phyloP scores from a whole-genome alignment of 2,797 vertebrate genomes.

The Rhabdophis nuchalis region DNA sequence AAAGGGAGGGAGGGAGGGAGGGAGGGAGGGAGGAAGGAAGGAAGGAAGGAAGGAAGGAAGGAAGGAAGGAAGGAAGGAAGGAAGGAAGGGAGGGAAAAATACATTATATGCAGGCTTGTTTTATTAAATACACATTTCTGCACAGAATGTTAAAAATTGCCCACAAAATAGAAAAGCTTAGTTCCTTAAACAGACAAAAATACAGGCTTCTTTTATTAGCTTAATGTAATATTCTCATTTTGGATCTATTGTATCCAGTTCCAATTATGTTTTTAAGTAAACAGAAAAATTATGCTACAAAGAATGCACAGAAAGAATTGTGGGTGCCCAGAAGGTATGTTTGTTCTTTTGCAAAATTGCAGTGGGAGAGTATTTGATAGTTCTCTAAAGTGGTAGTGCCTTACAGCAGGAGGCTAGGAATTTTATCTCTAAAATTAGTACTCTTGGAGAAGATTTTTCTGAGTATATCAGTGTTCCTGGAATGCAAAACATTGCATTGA shows the following conservation, averaged over 20 bases:
- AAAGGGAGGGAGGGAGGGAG: too few species aligned
- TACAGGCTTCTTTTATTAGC: conserved; percentile 24
- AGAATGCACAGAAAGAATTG: conserved; percentile 14
- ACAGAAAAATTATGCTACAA: not conserved
- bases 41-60: too few species aligned
- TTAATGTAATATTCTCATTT: not conserved
- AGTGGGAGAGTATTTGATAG: not conserved
- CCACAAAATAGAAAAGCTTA: conserved; percentile 38
- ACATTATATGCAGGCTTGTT: conserved; percentile 32
- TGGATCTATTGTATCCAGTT: not conserved
- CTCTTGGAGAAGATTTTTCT: not conserved
- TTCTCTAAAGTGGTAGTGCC: not conserved
- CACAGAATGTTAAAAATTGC: not conserved
- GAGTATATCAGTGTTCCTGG: not conserved
- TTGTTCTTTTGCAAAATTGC: conserved; percentile 4
- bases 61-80: too few species aligned
- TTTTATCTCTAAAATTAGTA: not conserved
- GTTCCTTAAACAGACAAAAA: conserved; percentile 13
- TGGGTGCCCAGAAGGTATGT: not conserved
- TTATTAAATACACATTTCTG: conserved; percentile 7
- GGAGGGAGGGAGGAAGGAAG: too few species aligned
- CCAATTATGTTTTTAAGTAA: conserved; percentile 3
- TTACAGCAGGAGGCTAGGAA: not conserved
- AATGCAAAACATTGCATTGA: not conserved
- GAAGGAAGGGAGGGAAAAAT: too few species aligned